phyloP scores from a whole-genome alignment of 2,113 vertebrate species.

The Pitta sordida region DNA sequence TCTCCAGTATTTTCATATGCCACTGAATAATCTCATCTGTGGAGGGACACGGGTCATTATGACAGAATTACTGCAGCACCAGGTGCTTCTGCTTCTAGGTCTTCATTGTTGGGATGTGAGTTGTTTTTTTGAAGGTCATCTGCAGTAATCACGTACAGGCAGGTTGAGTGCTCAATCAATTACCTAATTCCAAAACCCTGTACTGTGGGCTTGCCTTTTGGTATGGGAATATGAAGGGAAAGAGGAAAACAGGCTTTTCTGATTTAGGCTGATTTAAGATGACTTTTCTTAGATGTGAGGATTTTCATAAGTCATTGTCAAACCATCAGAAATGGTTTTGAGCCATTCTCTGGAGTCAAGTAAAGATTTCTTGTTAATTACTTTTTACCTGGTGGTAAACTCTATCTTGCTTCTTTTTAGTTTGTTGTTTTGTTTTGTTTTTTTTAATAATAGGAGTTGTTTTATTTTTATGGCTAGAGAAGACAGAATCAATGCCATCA shows the following conservation, averaged over 20 bases:
- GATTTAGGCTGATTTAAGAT: neutral
- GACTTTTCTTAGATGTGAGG: neutral
- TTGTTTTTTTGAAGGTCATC: neutral
- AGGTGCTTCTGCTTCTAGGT: neutral
- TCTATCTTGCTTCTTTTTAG: neutral
- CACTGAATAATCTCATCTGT: neutral
- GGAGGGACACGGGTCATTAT: neutral
- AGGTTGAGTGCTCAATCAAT: neutral
- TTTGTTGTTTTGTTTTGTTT: neutral
- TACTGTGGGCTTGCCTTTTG: neutral
- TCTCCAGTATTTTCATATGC: neutral
- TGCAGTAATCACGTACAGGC: neutral
- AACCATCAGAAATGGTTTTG: neutral
- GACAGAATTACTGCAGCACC: neutral
- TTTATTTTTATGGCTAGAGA: neutral
- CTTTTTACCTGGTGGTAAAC: neutral
- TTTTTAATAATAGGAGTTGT: neutral
- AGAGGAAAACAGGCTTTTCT: neutral
- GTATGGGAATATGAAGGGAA: neutral
- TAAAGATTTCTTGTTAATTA: neutral
- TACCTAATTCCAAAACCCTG: neutral
- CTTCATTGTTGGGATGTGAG: neutral
- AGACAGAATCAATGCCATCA: neutral
- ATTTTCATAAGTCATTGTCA: neutral
- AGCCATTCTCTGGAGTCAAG: neutral